Evolutionary conservation across 2,888 invertebrate species (phyloP), one percentile per base, ranked within the genome.

Genomic region (Drosophila setosimentum): DNA sequence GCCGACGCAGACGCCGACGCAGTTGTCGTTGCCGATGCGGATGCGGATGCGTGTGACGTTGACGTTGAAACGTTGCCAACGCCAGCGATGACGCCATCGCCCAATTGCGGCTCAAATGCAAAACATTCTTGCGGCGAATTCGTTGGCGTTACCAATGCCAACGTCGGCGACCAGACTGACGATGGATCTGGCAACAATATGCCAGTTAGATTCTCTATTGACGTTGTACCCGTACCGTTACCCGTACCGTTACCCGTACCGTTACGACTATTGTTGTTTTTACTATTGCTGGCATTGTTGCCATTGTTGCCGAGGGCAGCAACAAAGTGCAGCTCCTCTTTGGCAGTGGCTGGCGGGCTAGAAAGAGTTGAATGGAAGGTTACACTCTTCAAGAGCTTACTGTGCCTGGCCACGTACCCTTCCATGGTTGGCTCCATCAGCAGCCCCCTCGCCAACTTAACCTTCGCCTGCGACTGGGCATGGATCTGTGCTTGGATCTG

Each of bases 341-440:
- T 91, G 79, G 90, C 94, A 91, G 94, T 95, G 73, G 93, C 91
- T 73, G 97, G 97, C 73, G 97, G 97, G 88, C 97, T 97, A 82
- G 96, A 96, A 91, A 97, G 94, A 63, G 97, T 97, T 92, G 97
- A 96, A 93, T 97, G 97, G 94, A 97, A 97, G 73, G 97, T 97
- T 77, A 97, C 97, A 93, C 97, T 97, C 94, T 97, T 98, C 60
- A 97, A 95, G 92, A 97, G 95, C 93, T 97, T 97, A 77, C 96
- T 96, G 93, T 97, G 97, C 91, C 97, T 94, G 60, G 97, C 97
- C 69, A 97, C 97, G 93, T 97, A 98, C 71, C 97, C 97, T 94
- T 97, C 97, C 84, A 97, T 94, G 70, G 97, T 97, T 73, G 97
- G 97, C 33, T 97, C 97, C 90, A 96, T 94, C 94, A 97, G 95